Base-by-base conservation (phyloP, 2,888 invertebrate genomes). In the Dicyrtomina minuta region DNA sequence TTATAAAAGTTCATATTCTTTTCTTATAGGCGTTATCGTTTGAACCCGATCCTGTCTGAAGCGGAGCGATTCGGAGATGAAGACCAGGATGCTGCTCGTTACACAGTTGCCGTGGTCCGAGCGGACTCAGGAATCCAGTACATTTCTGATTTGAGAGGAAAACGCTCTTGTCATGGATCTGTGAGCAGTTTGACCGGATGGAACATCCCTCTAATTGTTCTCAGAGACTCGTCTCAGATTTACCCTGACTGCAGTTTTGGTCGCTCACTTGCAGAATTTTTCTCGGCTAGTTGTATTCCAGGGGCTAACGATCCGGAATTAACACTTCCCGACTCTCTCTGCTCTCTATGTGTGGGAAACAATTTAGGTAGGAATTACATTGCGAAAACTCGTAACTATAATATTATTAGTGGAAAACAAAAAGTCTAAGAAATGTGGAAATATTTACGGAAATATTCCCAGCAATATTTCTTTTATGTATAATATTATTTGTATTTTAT, bases 21-120 rank as follows among this genome's bases (percentile, higher is more conserved):
- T 33, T 59, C 20, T 39, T 20, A 41, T 46, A 78, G 78, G 66
- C 66, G 71, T 39, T 72, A 70, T 41, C 70, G 76, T 6, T 70
- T 78, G 0, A 78, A 74, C 24, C 78, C 78, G 33, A 73, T 78
- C 17, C 60, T 78, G 53, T 74, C 75, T 4, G 78, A 78, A 62
- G 75, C 76, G 4, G 76, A 76, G 46, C 66, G 76, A 41, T 77
- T 77, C 69, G 77, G 76, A 10, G 77, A 78, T 59, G 78, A 78
- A 61, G 78, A 78, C 20, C 72, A 74, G 13, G 78, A 78, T 60
- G 76, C 78, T n/a, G 69, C 77, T 3, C 69, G 74, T 15, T 78
- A 77, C 59, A 70, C 75, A 1, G 76, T 77, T 1, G 77, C 77
- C 1, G 68, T 68, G 39, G 75, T 77, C 6, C 62, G 77, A 61